These are phyloP conservation scores for Drosophila mercatorum DNA, from an alignment of 2,888 invertebrate genomes.

Conservation along the genomic window DNA sequence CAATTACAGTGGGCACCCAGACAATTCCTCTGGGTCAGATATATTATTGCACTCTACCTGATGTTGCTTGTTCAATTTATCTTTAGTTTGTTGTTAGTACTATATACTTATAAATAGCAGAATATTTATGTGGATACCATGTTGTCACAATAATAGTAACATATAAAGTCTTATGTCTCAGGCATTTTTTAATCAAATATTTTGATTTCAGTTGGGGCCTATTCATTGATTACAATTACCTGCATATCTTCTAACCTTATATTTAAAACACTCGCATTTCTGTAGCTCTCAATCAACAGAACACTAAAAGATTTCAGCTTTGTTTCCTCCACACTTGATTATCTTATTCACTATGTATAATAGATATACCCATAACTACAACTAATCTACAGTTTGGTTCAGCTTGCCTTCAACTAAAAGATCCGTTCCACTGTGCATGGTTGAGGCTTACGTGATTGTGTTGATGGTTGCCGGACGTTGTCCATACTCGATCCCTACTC, in stretches of 20 bases:
- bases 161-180: no score
- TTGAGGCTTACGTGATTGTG: conserved; percentile 30
- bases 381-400: background rate
- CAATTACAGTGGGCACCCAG: conserved; percentile 14
- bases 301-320: no score
- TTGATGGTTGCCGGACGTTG: conserved; percentile 50
- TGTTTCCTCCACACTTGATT: no score
- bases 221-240: background rate
- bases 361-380: background rate
- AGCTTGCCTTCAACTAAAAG: background rate
- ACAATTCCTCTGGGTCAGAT: background rate
- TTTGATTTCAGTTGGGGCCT: background rate
- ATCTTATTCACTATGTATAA: background rate
- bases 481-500: conserved; percentile 41
- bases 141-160: no score
- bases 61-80: background rate
- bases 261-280: no score
- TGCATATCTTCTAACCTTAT: no score
- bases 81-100: no score
- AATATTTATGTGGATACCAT: no score
- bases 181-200: background rate
- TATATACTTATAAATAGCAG: background rate
- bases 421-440: conserved; percentile 31
- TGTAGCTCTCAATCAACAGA: no score
- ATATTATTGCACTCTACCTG: background rate